Percentiles rank a stretch among this genome's conserved stretches.
phyloP scores from a whole-genome alignment of 1,140 invertebrate genomes.

The Berghia stephanieae region DNA sequence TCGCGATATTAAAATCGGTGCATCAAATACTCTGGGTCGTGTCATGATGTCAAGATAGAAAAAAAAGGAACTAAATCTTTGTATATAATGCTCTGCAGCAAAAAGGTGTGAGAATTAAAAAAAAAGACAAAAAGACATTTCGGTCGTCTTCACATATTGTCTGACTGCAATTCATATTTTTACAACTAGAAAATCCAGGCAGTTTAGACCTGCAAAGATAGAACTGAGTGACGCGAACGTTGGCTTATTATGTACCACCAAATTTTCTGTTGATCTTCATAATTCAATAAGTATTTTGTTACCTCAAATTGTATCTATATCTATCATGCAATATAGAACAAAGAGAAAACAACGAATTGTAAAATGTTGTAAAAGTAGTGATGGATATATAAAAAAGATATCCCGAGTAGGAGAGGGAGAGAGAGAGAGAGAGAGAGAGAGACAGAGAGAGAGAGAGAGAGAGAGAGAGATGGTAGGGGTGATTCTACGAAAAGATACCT shows the following conservation, averaged over 20 bases:
- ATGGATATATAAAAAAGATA: background rate
- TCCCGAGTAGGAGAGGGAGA: background rate
- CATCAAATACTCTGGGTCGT: too few relatives aligned
- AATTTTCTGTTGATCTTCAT: background rate
- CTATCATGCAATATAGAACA: background rate
- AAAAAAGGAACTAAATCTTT: too few relatives aligned
- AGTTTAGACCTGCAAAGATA: too few relatives aligned
- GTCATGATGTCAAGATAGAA: too few relatives aligned
- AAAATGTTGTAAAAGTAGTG: background rate
- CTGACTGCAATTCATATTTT: too few relatives aligned
- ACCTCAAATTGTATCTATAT: background rate
- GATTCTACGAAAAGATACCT: background rate
- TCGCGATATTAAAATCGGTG: too few relatives aligned
- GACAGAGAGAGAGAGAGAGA: background rate
- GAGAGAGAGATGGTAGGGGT: background rate
- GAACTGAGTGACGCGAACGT: background rate
- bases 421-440: background rate
- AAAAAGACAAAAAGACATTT: too few relatives aligned
- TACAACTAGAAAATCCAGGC: too few relatives aligned
- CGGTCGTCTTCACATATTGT: too few relatives aligned
- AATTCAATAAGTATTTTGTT: background rate
- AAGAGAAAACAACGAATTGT: too few relatives aligned
- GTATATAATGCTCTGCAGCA: too few relatives aligned
- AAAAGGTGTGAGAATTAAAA: too few relatives aligned
- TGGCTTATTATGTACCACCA: background rate